Evolutionary conservation across 2,113 vertebrate genomes (phyloP), one percentile per base, ranked within the genome.

Genomic region (Procapra przewalskii): DNA sequence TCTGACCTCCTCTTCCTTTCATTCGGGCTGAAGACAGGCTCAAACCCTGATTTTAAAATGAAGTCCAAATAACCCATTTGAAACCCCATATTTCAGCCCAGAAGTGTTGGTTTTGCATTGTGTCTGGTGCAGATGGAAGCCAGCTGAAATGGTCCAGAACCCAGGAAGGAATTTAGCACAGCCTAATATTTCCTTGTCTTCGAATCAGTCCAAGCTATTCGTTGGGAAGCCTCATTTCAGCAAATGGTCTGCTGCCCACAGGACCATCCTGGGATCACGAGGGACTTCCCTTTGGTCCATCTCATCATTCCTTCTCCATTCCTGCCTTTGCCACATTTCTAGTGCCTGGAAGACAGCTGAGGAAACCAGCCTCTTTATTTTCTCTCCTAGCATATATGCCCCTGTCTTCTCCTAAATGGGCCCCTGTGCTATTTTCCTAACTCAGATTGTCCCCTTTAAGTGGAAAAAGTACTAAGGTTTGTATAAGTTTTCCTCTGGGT

Each of bases 61-160:
- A 96, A 96, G 96, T 84, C 96, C 96, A 93, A 97, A 93, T 95
- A 96, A 87, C 91, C 94, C 31, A 59, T 94, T 93, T 71, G 86
- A 60, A 95, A 29, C 31, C 71, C 88, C 77, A 3, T 45, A 71
- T 79, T 91, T 88, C 62, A 95, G 82, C 40, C 50, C 19, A 4
- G 86, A 96, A 93, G 89, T 55, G 36, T 17, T 88, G 94, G 79
- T 71, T 97, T 95, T 94, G 79, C 52, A 0, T 31, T 64, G 55
- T 84, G 52, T 67, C 79, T 84, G 91, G 86, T 6, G 3, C 3
- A 57, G 60, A 86, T 3, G 80, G 89, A 57, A 64, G 93, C 95
- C 95, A 90, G 77, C 82, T 48, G 86, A 90, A 92, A 75, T 67
- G 83, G 86, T 87, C 89, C 80, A 21, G 79, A 31, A 67, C 88